Evolutionary conservation across 2,888 invertebrate genomes (phyloP).

Genomic region (Lycia hirtaria): DNA sequence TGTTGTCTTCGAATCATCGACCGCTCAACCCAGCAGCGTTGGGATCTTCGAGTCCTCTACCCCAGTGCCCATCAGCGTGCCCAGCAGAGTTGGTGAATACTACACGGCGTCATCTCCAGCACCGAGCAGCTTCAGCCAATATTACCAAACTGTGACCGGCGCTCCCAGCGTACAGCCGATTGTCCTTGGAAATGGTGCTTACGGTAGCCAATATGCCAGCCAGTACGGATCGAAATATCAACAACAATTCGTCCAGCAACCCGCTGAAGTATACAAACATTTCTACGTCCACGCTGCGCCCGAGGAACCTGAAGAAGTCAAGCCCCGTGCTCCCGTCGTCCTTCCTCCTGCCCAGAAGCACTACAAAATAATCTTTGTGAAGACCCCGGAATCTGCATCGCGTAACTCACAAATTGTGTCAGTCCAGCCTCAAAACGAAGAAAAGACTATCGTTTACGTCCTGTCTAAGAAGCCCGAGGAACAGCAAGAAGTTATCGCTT

Average conservation of each 20-base stretch:
- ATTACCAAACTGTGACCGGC: constrained; percentile 1
- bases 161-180: constrained; percentile 1
- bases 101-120: constrained; percentile 11
- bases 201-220: constrained; percentile 23
- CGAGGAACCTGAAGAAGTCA: constrained; percentile 80
- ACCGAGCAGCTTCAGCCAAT: constrained; percentile 13
- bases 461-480: constrained; percentile 91
- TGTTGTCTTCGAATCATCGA: constrained; percentile 6
- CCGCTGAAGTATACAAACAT: constrained; percentile 88
- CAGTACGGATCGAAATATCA: constrained; percentile 44
- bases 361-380: constrained; percentile 93
- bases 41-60: constrained; percentile 19
- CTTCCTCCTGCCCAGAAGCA: constrained; percentile 89
- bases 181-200: not conserved
- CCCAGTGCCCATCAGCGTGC: constrained; percentile 21
- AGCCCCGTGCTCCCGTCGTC: constrained; percentile 84
- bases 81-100: constrained; percentile 19
- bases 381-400: constrained; percentile 87
- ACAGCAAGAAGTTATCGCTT: constrained; percentile 87
- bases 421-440: constrained; percentile 88
- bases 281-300: constrained; percentile 80
- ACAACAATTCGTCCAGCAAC: constrained; percentile 88
- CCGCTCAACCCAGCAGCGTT: constrained; percentile 11
- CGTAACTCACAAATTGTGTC: constrained; percentile 88
- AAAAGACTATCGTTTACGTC: constrained; percentile 91